A percentile compares a stretch with the other conserved stretches of the same genome.
Evolutionary conservation across 2,888 invertebrate genomes (phyloP).

Genomic region (Dicyrtomina minuta): DNA sequence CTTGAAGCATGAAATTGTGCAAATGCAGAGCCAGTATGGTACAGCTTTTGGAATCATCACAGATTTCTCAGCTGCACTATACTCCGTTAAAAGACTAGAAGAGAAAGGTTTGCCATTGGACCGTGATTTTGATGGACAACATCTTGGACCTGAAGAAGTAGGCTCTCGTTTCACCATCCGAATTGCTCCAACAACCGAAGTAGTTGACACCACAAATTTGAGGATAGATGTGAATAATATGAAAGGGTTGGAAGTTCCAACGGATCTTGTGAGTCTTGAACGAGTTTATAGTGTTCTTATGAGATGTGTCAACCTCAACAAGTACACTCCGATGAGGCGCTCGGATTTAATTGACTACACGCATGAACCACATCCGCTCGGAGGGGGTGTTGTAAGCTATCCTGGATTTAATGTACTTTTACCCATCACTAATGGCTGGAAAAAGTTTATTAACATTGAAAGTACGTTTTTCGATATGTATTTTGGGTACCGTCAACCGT

Average conservation of each 20-base stretch:
- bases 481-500: no score
- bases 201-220: constrained; percentile 22
- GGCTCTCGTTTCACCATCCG: background rate
- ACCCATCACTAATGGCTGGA: constrained; percentile 37
- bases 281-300: constrained; percentile 32
- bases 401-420: constrained; percentile 29
- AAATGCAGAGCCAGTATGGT: constrained; percentile 7
- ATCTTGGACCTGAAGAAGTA: constrained; percentile 21
- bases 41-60: constrained; percentile 25
- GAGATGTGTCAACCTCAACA: constrained; percentile 17
- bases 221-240: constrained; percentile 21
- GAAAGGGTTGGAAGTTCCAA: constrained; percentile 1
- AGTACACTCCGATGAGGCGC: constrained; percentile 31
- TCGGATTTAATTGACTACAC: constrained; percentile 28
- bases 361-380: constrained; percentile 5
- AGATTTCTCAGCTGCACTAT: constrained; percentile 29
- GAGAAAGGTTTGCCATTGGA: background rate
- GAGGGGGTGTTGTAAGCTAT: constrained; percentile 33
- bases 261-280: constrained; percentile 27
- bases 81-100: constrained; percentile 25
- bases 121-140: background rate
- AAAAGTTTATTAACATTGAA: constrained; percentile 35
- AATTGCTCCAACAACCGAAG: constrained; percentile 6
- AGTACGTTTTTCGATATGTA: constrained; percentile 26
- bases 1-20: constrained; percentile 2